Base-by-base conservation (phyloP, 2,888 invertebrate genomes). In the Plemyria rubiginata region DNA sequence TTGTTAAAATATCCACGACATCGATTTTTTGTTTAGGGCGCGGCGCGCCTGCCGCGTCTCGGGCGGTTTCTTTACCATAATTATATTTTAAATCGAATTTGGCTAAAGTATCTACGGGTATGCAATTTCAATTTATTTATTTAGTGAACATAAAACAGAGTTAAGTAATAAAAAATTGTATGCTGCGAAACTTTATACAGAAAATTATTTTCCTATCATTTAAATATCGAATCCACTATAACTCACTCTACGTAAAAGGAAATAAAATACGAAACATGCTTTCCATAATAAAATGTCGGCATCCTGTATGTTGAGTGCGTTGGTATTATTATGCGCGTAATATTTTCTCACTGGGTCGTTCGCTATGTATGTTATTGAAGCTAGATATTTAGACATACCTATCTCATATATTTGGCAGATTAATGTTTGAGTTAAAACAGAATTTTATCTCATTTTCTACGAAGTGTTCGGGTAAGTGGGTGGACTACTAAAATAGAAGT, bases 211-310 rank as follows among this genome's bases (percentile, higher is more conserved):
- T 38, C 36, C 9, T 32, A 50, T 43, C 36, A 62, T 57, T 62
- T 57, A 54, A 57, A 58, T 51, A 54, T 54, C 50, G 36, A 58
- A 63, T 54, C 16, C 54, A 48, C 40, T 41, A n/a, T n/a, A 50
- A 50, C 56, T 52, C 46, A 46, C 53, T 57, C 49, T 51, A 58
- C 50, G 54, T 58, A 32, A 58, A 58, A 49, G 57, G 57, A 62
- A 62, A 62, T 57, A 53, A 13, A 55, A 50, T 54, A 63, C 51
- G 57, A 62, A 57, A 62, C 62, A 63, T 58, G 50, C 54, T 51
- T 51, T 54, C 46, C 54, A 58, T 63, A 29, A 63, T 54, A 57
- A 62, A 57, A 62, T 54, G 38, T 59, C 41, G 45, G 50, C 62
- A 59, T 59, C 54, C 62, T 63, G 54, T 58, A 45, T 36, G 43